Conservation (phyloP, 1,140 invertebrate genomes). For the Drosophila virilis region DNA sequence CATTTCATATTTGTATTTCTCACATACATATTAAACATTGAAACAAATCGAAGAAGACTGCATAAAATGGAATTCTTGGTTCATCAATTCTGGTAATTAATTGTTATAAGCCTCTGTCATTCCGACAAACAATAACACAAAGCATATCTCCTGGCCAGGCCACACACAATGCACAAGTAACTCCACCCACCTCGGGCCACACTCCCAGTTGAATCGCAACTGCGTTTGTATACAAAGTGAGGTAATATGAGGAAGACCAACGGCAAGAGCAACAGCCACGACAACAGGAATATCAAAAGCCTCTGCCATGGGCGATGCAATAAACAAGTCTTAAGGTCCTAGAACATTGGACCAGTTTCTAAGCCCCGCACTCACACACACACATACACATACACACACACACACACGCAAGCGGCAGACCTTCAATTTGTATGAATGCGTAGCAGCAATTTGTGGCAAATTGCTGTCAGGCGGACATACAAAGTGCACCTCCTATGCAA, state of each 20-base stretch:
- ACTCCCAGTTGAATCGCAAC: constrained; percentile 12
- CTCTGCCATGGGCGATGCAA: constrained; percentile 47
- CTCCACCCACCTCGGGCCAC: constrained; percentile 1
- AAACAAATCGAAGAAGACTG: not conserved
- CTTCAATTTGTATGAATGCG: constrained; percentile 73
- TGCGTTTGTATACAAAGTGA: not conserved
- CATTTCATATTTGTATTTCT: no score
- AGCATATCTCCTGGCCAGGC: not conserved
- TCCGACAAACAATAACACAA: constrained; percentile 31
- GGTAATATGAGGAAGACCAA: not conserved
- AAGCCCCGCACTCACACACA: constrained; percentile 32
- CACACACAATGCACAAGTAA: constrained; percentile 15
- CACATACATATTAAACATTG: no score
- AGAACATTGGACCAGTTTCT: constrained; percentile 66
- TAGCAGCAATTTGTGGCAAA: constrained; percentile 60
- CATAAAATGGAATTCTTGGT: constrained; percentile 2
- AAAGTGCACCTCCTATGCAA: constrained; percentile 28
- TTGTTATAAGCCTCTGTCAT: constrained; percentile 28
- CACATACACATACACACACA: not conserved
- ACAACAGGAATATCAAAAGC: constrained; percentile 17
- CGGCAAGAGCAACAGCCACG: not conserved
- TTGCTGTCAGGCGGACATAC: constrained; percentile 49
- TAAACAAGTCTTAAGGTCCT: constrained; percentile 75
- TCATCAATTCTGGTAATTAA: constrained; percentile 31
- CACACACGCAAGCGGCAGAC: constrained; percentile 15